Evolutionary conservation across 2,797 vertebrate genomes (phyloP).

Genomic region (Pipistrellus kuhlii): DNA sequence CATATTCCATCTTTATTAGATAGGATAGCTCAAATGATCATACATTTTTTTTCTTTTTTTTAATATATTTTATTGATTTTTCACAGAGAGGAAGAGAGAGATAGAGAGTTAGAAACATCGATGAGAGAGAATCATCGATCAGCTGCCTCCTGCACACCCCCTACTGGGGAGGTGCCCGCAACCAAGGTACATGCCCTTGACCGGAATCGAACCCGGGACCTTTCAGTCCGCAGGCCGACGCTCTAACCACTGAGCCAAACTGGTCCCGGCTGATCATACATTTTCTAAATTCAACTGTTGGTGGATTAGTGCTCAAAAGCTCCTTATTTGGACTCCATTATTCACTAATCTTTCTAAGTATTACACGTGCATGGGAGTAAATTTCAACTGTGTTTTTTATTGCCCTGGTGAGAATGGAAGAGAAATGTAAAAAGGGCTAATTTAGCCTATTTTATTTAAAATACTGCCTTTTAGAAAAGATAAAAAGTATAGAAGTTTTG

Average conservation of each 20-base stretch:
- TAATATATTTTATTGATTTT: too few relatives aligned
- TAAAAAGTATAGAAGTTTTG: slow-evolving; percentile 55
- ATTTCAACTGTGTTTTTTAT: slow-evolving; percentile 63
- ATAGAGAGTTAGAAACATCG: too few relatives aligned
- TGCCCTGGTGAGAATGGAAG: slow-evolving; percentile 46
- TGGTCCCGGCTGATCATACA: slow-evolving; percentile 63
- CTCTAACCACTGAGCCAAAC: too few relatives aligned
- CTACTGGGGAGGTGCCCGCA: too few relatives aligned
- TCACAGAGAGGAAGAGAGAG: too few relatives aligned
- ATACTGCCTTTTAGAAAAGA: slow-evolving; percentile 62
- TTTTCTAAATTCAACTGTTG: slow-evolving; percentile 65
- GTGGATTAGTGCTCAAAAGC: slow-evolving; percentile 67
- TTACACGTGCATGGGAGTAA: slow-evolving; percentile 58
- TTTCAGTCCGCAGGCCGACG: too few relatives aligned
- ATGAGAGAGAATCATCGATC: too few relatives aligned
- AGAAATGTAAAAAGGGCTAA: slow-evolving; percentile 58
- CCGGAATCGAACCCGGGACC: too few relatives aligned
- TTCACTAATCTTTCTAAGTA: slow-evolving; percentile 68
- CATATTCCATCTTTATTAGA: too few relatives aligned
- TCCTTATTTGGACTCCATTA: slow-evolving; percentile 68
- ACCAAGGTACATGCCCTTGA: too few relatives aligned
- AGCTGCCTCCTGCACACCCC: too few relatives aligned
- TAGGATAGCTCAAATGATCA: slow-evolving; percentile 46
- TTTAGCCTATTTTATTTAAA: slow-evolving; percentile 70
- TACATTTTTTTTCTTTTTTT: too few relatives aligned